A percentile compares a stretch with the other conserved stretches of the same genome.
Conservation (phyloP, 1,140 invertebrate genomes). For the Caenorhabditis brenneri region DNA sequence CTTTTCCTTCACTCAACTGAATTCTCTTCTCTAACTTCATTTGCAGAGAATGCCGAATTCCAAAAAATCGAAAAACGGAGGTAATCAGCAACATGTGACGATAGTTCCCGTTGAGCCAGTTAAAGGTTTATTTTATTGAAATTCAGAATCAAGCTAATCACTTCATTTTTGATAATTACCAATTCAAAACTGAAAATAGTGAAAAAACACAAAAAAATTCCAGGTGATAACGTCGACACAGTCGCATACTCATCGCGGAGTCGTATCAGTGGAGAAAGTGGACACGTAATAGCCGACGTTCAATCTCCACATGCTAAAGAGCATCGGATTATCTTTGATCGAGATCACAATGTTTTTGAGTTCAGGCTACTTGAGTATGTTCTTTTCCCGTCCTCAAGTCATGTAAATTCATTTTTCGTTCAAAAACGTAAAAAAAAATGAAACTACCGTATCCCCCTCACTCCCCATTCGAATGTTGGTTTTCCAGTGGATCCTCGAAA, state of each 20-base stretch:
- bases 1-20: background rate
- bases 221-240: too few relatives aligned
- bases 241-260: slow-evolving; percentile 13
- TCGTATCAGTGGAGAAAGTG: slow-evolving; percentile 24
- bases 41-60: slow-evolving; percentile 17
- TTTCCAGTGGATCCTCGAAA: slow-evolving; percentile 1
- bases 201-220: too few relatives aligned
- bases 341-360: slow-evolving; percentile 55
- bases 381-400: too few relatives aligned
- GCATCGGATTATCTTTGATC: slow-evolving; percentile 57
- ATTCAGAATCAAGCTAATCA: too few relatives aligned
- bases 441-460: too few relatives aligned
- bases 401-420: too few relatives aligned
- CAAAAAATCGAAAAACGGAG: background rate
- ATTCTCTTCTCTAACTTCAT: background rate
- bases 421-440: too few relatives aligned
- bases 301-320: slow-evolving; percentile 56
- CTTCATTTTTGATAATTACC: too few relatives aligned
- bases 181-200: too few relatives aligned
- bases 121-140: too few relatives aligned
- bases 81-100: slow-evolving; percentile 26
- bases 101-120: too few relatives aligned
- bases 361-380: slow-evolving; percentile 54
- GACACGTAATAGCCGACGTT: slow-evolving; percentile 48
- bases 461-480: too few relatives aligned